Conservation (phyloP, 2,888 invertebrate species). For the Phortica magna region DNA sequence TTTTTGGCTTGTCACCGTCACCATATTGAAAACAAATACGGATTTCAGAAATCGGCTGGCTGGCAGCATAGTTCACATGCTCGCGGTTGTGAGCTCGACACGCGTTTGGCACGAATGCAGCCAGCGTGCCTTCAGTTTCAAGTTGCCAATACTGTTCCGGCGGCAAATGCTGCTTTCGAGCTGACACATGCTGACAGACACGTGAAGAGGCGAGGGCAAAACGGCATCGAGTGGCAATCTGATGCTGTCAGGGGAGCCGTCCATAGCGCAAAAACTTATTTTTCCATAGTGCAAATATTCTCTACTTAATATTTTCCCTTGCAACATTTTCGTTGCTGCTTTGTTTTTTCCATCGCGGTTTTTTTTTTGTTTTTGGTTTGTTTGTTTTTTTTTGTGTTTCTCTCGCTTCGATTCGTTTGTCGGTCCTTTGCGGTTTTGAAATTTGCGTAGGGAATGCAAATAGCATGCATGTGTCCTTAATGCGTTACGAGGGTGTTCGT, state of each 20-base stretch:
- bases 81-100: no score
- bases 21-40: no score
- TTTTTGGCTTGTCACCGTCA: no score
- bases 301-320: slow-evolving; percentile 31
- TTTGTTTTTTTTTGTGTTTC: slow-evolving; percentile 41
- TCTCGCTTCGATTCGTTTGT: slow-evolving; percentile 37
- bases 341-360: neutral
- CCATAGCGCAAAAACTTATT: no score
- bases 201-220: no score
- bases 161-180: no score
- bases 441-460: slow-evolving; percentile 57
- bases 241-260: no score
- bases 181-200: no score
- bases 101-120: slow-evolving; percentile 16
- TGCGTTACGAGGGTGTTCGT: neutral
- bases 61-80: no score
- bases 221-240: no score
- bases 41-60: no score
- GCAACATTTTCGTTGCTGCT: slow-evolving; percentile 33
- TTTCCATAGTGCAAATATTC: neutral
- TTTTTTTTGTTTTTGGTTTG: slow-evolving; percentile 12
- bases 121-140: slow-evolving; percentile 10
- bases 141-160: neutral
- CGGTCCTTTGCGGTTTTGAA: slow-evolving; percentile 47
- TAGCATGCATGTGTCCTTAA: slow-evolving; percentile 33